phyloP scores from a whole-genome alignment of 1,140 invertebrate genomes.

The Helicoverpa armigera region DNA sequence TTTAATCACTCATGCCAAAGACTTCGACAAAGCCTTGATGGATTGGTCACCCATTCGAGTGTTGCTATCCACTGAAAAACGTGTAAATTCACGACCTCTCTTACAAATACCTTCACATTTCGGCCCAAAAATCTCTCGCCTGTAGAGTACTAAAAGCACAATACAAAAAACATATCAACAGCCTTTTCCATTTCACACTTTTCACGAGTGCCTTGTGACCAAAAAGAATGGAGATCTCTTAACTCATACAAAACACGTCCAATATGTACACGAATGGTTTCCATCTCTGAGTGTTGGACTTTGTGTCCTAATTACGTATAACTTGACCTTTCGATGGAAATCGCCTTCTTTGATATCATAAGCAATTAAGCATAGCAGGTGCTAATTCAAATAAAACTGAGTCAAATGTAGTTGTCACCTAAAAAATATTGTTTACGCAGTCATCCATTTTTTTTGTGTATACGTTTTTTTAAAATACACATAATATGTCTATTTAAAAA shows the following conservation, averaged over 20 bases:
- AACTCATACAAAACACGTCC: not conserved
- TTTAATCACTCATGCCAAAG: too few species aligned
- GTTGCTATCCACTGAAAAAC: not conserved
- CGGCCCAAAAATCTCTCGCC: constrained; percentile 13
- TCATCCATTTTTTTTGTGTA: too few species aligned
- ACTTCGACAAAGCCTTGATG: not conserved
- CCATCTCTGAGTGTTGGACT: not conserved
- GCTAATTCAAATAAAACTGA: too few species aligned
- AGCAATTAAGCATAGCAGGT: too few species aligned
- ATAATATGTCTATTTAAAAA: too few species aligned
- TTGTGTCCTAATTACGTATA: too few species aligned
- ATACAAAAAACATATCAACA: constrained; percentile 8
- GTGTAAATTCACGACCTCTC: constrained; percentile 15
- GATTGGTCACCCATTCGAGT: constrained; percentile 10
- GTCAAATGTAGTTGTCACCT: too few species aligned
- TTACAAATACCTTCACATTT: not conserved
- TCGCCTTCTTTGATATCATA: too few species aligned
- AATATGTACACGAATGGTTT: not conserved
- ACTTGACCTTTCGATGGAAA: too few species aligned
- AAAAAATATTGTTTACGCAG: too few species aligned
- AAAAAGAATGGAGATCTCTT: not conserved
- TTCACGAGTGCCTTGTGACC: not conserved
- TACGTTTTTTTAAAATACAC: too few species aligned
- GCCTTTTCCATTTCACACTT: constrained; percentile 14
- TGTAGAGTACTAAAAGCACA: not conserved